Evolutionary conservation across 2,113 vertebrate species (phyloP).

Genomic region (Motacilla alba): DNA sequence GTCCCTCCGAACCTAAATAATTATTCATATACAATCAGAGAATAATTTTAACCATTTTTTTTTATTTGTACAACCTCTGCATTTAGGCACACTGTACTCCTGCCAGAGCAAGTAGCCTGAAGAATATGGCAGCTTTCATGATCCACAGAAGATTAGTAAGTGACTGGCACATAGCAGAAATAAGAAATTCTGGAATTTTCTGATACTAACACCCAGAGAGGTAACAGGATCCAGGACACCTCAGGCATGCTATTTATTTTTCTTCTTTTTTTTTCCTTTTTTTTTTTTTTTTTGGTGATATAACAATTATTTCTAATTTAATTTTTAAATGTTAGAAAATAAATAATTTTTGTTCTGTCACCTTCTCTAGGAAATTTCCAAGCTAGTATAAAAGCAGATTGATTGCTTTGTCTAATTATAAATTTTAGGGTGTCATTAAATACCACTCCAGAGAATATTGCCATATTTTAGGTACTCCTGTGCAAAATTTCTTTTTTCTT

Average conservation of each 20-base stretch:
- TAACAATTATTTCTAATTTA: background rate
- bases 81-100: background rate
- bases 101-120: background rate
- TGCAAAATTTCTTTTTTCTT: background rate
- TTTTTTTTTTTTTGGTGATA: background rate
- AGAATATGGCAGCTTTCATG: background rate
- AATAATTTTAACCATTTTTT: background rate
- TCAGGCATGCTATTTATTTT: background rate
- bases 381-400: background rate
- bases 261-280: background rate
- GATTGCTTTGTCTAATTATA: background rate
- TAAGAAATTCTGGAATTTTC: background rate
- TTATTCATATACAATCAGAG: background rate
- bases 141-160: background rate
- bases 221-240: background rate
- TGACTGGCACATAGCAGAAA: background rate
- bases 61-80: background rate
- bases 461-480: background rate
- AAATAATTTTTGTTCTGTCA: background rate
- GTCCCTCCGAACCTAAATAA: background rate
- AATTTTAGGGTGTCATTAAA: background rate
- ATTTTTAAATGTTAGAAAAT: background rate
- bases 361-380: background rate
- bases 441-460: background rate
- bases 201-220: background rate